Conservation (phyloP, 2,888 invertebrate genomes). For the Zelleria hepariella region DNA sequence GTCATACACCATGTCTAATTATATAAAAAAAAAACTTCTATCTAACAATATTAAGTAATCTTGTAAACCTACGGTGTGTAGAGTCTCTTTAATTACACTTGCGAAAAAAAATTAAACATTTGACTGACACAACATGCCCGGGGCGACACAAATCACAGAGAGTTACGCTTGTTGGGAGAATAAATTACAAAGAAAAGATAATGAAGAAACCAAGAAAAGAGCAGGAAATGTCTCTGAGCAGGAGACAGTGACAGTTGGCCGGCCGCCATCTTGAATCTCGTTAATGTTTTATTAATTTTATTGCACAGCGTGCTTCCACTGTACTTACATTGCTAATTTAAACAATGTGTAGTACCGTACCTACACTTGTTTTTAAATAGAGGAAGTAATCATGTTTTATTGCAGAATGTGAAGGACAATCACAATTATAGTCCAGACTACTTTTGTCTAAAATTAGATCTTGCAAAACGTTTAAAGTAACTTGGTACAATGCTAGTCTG, state of each 20-base stretch:
- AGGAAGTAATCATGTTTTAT: background rate
- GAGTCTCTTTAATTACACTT: too few species aligned
- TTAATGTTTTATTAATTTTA: slow-evolving; percentile 25
- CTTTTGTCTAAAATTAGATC: too few species aligned
- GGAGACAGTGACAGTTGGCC: slow-evolving; percentile 22
- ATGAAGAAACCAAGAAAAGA: background rate
- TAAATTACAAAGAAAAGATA: slow-evolving; percentile 8
- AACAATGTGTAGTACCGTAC: background rate
- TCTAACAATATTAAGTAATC: too few species aligned
- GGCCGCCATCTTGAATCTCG: slow-evolving; percentile 26
- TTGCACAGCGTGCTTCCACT: slow-evolving; percentile 74
- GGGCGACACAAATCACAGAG: background rate
- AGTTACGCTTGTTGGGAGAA: background rate
- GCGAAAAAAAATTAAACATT: too few species aligned
- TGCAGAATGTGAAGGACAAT: too few species aligned
- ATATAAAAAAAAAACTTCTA: too few species aligned
- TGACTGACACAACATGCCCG: background rate
- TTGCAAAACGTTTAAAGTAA: too few species aligned
- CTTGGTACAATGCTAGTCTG: too few species aligned
- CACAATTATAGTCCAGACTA: too few species aligned
- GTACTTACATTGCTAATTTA: slow-evolving; percentile 61
- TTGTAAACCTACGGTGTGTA: too few species aligned
- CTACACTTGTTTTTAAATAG: background rate
- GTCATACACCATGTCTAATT: too few species aligned
- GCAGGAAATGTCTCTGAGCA: slow-evolving; percentile 4